Percentiles rank a stretch among this genome's conserved stretches.
Evolutionary conservation across 2,113 vertebrate genomes (phyloP).

Genomic region (Odocoileus virginianus): DNA sequence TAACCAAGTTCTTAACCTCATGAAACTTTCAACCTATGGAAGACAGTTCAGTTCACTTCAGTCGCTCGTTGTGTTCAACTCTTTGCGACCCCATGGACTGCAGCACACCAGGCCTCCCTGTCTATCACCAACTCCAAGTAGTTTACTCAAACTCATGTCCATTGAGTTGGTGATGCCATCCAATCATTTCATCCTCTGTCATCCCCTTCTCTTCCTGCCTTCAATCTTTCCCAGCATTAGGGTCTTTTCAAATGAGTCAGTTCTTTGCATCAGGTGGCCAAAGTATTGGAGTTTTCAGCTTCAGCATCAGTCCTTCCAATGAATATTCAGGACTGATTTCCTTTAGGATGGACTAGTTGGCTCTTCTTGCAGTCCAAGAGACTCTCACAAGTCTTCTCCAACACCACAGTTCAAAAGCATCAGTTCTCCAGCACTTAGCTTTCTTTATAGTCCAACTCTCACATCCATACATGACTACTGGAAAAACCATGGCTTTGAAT

Average conservation of each 20-base stretch:
- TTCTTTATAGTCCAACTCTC: not conserved
- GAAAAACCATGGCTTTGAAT: not conserved
- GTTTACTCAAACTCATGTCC: not conserved
- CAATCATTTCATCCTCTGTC: not conserved
- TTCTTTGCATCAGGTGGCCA: not conserved
- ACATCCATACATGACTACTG: not conserved
- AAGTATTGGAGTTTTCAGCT: not conserved
- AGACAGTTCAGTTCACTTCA: not conserved
- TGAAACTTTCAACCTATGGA: not conserved
- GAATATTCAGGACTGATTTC: not conserved
- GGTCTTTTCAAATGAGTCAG: not conserved
- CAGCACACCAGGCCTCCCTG: not conserved
- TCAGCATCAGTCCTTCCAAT: not conserved
- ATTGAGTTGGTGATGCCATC: not conserved
- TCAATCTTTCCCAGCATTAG: not conserved
- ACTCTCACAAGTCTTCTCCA: not conserved
- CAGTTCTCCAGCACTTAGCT: not conserved
- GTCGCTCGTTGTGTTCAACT: not conserved
- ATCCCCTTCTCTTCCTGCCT: not conserved
- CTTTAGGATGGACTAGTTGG: not conserved
- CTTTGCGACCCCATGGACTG: not conserved
- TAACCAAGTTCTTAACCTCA: not conserved
- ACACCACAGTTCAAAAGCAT: not conserved
- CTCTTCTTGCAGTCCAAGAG: not conserved
- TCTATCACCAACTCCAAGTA: not conserved